These are phyloP conservation scores for Equus quagga DNA, from an alignment of 2,113 vertebrate genomes.

Conservation along the genomic window DNA sequence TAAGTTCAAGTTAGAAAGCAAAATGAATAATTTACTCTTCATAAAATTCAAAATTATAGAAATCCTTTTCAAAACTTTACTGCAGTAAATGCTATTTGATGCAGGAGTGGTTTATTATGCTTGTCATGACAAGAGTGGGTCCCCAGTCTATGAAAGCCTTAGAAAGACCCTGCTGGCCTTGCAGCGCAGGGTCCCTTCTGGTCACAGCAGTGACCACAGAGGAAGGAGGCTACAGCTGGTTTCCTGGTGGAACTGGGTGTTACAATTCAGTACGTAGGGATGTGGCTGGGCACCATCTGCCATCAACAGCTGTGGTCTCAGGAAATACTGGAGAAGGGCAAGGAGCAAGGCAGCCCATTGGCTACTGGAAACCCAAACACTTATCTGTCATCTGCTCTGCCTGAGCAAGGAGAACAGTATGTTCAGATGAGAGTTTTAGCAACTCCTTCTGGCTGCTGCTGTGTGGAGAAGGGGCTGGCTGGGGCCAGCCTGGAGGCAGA, in stretches of 20 bases:
- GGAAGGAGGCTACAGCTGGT: neutral
- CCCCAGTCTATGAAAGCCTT: neutral
- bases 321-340: neutral
- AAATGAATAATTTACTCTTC: neutral
- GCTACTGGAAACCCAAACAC: neutral
- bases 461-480: neutral
- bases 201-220: neutral
- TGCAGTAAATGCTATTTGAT: neutral
- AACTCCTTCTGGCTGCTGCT: neutral
- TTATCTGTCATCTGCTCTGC: neutral
- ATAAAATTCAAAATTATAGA: conserved; percentile 2
- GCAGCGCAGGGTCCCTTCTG: neutral
- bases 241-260: neutral
- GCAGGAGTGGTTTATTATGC: neutral
- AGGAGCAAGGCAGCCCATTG: neutral
- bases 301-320: neutral
- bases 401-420: neutral
- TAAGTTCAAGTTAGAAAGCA: conserved; percentile 29
- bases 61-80: neutral
- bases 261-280: neutral
- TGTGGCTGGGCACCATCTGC: neutral
- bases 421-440: neutral
- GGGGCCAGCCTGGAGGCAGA: too few species aligned
- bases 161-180: neutral
- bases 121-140: neutral